Evolutionary conservation across 2,888 invertebrate genomes (phyloP).

Genomic region (Sthenelais limicola): DNA sequence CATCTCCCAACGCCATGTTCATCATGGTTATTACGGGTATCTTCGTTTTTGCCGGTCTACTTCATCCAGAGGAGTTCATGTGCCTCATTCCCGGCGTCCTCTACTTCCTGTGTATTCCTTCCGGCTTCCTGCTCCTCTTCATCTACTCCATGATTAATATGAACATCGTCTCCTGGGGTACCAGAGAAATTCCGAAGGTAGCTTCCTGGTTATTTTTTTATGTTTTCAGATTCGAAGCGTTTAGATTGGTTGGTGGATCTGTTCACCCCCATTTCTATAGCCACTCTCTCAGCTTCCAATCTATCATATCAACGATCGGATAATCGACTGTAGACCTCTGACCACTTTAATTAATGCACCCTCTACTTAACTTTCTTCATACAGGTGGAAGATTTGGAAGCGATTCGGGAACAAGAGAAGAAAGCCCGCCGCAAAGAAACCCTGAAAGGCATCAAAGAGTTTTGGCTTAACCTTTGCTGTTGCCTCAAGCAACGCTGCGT

Average conservation of each 20-base stretch:
- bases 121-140: constrained; percentile 67
- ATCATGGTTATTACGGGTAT: constrained; percentile 58
- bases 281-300: too few relatives aligned
- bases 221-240: too few relatives aligned
- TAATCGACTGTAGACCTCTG: constrained; percentile 44
- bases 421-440: constrained; percentile 31
- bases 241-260: too few relatives aligned
- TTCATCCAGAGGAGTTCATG: constrained; percentile 68
- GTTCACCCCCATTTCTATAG: too few relatives aligned
- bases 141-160: constrained; percentile 69
- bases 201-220: too few relatives aligned
- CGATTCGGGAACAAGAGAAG: constrained; percentile 49
- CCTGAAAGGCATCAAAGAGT: constrained; percentile 46
- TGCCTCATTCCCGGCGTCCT: constrained; percentile 61
- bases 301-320: too few relatives aligned
- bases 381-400: constrained; percentile 54
- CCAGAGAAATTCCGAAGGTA: constrained; percentile 65
- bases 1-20: constrained; percentile 67
- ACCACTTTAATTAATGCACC: too few relatives aligned
- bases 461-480: constrained; percentile 50
- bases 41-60: constrained; percentile 59
- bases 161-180: constrained; percentile 70
- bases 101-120: constrained; percentile 69
- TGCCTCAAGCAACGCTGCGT: constrained; percentile 51
- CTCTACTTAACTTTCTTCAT: too few relatives aligned